A percentile compares a stretch with the other conserved stretches of the same genome.
These are phyloP conservation scores for Lerista edwardsae DNA, from an alignment of 2,797 vertebrate species.

Conservation along the genomic window DNA sequence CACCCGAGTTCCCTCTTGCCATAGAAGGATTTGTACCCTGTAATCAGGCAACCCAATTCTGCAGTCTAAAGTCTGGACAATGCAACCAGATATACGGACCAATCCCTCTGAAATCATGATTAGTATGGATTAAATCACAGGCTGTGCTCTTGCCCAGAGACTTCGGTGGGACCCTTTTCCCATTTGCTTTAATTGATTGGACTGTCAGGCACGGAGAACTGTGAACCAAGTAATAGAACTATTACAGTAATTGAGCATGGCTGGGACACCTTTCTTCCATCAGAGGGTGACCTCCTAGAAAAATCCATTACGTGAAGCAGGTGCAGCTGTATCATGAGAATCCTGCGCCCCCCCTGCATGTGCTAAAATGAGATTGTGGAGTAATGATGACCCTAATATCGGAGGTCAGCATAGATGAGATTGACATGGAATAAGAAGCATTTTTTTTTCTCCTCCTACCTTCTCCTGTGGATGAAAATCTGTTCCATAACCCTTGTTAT, in stretches of 20 bases:
- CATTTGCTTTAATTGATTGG: constrained; percentile 4
- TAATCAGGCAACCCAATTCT: no score
- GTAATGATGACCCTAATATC: background rate
- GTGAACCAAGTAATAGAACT: background rate
- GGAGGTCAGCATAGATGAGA: background rate
- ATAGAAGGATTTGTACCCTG: no score
- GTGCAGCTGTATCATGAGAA: background rate
- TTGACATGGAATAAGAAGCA: background rate
- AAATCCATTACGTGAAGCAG: background rate
- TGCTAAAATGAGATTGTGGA: background rate
- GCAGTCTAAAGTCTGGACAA: no score
- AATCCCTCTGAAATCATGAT: background rate
- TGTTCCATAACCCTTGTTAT: background rate
- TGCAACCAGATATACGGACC: background rate
- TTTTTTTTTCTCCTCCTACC: background rate
- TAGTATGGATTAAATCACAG: background rate
- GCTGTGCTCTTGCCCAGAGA: background rate
- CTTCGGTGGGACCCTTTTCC: background rate
- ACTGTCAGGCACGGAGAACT: background rate
- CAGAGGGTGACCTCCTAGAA: constrained; percentile 1
- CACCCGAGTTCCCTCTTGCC: no score
- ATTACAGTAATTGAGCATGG: constrained; percentile 4
- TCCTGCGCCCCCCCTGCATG: background rate
- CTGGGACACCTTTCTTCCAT: constrained; percentile 12
- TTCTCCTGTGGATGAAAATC: background rate